A percentile compares a stretch with the other conserved stretches of the same genome.
phyloP scores from a whole-genome alignment of 2,888 invertebrate species.

The Lithophane leautieri region DNA sequence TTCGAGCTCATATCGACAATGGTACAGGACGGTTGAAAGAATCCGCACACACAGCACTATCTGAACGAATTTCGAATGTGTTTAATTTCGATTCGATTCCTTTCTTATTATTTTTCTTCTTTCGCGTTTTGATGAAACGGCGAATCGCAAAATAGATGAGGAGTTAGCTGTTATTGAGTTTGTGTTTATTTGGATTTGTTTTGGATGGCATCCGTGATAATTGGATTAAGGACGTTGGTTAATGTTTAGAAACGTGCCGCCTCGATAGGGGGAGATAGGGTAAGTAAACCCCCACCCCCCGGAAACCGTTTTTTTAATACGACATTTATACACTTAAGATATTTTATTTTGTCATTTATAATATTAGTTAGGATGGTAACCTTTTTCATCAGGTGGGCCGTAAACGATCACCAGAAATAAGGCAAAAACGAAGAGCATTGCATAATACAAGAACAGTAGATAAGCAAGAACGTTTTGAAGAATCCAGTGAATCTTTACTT shows the following conservation, averaged over 20 bases:
- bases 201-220: not conserved
- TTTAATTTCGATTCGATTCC: constrained; percentile 66
- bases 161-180: constrained; percentile 46
- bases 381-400: too few relatives aligned
- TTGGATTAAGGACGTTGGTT: constrained; percentile 13
- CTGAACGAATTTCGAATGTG: constrained; percentile 60
- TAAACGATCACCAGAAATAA: not conserved
- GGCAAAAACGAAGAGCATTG: not conserved
- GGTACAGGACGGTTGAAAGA: constrained; percentile 55
- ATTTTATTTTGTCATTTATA: too few relatives aligned
- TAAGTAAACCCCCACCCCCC: too few relatives aligned
- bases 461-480: not conserved
- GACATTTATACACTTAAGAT: too few relatives aligned
- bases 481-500: not conserved
- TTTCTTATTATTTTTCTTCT: constrained; percentile 65
- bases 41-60: constrained; percentile 55
- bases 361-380: too few relatives aligned
- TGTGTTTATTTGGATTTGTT: constrained; percentile 28
- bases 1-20: constrained; percentile 60
- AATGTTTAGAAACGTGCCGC: too few relatives aligned
- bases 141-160: constrained; percentile 50
- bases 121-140: constrained; percentile 51
- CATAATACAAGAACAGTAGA: not conserved
- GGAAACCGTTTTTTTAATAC: too few relatives aligned
- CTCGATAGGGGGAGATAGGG: too few relatives aligned